These are phyloP conservation scores for Uropetala carovei DNA, from an alignment of 2,888 invertebrate genomes.

Conservation along the genomic window DNA sequence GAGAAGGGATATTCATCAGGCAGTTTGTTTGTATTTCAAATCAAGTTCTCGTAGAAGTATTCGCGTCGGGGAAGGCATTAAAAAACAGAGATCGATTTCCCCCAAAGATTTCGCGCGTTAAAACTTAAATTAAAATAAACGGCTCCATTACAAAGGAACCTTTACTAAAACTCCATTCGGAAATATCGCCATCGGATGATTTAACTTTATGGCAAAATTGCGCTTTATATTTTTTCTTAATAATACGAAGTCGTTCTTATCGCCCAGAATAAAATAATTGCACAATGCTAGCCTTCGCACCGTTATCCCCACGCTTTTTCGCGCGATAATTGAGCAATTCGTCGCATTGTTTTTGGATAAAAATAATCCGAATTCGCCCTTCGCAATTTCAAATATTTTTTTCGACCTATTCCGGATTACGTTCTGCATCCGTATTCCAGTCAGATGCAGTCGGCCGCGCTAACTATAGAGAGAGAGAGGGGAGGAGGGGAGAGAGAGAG, in stretches of 20 bases:
- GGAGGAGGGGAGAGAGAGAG: not conserved
- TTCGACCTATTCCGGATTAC: not conserved
- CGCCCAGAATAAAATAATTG: not conserved
- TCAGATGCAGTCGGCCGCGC: slow-evolving; percentile 9
- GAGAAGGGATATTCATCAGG: too few species aligned
- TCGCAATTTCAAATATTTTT: not conserved
- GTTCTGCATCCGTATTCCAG: slow-evolving; percentile 28
- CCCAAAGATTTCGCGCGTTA: too few species aligned
- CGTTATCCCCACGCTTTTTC: not conserved
- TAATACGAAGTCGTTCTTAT: not conserved
- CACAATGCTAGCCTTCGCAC: not conserved
- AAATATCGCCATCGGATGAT: too few species aligned
- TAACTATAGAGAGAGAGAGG: not conserved
- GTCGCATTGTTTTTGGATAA: not conserved
- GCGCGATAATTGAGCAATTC: not conserved
- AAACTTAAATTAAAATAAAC: too few species aligned
- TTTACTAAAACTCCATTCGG: too few species aligned
- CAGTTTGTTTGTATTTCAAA: too few species aligned
- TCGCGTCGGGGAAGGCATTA: too few species aligned
- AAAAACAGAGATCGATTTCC: too few species aligned
- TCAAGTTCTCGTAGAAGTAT: too few species aligned
- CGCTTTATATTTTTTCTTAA: too few species aligned
- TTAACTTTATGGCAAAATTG: too few species aligned
- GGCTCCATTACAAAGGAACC: too few species aligned
- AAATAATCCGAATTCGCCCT: not conserved